Evolutionary conservation across 2,797 vertebrate genomes (phyloP), one percentile per base, ranked within the genome.

Genomic region (Hoplostethus atlanticus): DNA sequence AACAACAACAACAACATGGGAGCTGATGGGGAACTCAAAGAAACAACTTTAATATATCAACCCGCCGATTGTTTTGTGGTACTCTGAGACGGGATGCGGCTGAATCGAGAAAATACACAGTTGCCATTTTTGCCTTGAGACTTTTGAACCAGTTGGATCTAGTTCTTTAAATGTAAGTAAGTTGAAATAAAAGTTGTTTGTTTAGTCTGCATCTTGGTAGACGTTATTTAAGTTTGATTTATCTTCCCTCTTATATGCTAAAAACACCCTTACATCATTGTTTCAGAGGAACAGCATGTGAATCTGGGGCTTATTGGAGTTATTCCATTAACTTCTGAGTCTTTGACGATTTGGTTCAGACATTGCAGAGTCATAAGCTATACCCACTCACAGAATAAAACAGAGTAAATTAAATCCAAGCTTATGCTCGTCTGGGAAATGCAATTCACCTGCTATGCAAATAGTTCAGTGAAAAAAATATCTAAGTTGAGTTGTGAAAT

Each of bases 241-340:
- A 21, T 21, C 21, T 21, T 21, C 36, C 36, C 36, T 36, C 36
- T 5, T 4, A 36, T 3, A 7, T 40, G 10, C 38, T 40, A 8
- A 40, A 2, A 40, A 40, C 8, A 10, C 6, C 9, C 38, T 8
- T 8, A 10, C 38, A 40, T 2, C 7, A 2, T 8, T 34, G 34
- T 34, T 34, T 34, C 38, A 40, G 9, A 40, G 9, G 6, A 91
- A 94, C 94, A 95, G 42, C 40, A n/a, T 31, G 58, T 68, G 64
- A 73, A 62, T 81, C 64, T 69, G 47, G 51, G 59, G 48, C 53
- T 64, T 52, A 51, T 66, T 47, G 63, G 80, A 71, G 64, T 48
- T 44, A 72, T 81, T 82, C 75, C 70, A 68, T 17, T 77, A 65
- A 74, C 50, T 73, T 58, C 5, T 11, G 2, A 13, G 10, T 44